These are phyloP conservation scores for Plecotus auritus DNA, from an alignment of 2,113 vertebrate species.

Conservation along the genomic window DNA sequence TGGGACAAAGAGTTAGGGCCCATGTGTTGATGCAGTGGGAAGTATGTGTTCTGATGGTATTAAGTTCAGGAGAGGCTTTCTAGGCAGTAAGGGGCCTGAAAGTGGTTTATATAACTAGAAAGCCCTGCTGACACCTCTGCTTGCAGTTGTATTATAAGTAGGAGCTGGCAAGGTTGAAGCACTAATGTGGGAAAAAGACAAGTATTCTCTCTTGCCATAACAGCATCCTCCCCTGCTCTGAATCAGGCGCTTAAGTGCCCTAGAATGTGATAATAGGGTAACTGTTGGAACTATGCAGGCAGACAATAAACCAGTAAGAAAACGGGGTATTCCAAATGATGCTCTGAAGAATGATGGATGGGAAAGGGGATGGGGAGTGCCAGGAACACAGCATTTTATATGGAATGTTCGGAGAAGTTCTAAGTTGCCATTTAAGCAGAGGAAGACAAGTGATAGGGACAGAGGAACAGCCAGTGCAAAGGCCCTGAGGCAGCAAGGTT, in stretches of 20 bases:
- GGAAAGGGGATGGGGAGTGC: neutral
- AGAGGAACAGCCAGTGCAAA: neutral
- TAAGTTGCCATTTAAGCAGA: neutral
- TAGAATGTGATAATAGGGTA: neutral
- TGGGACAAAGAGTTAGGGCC: neutral
- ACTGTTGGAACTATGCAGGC: neutral
- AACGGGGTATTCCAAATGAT: neutral
- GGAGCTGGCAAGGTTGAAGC: neutral
- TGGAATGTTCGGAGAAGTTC: neutral
- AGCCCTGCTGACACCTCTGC: neutral
- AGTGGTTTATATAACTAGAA: neutral
- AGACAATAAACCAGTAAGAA: neutral
- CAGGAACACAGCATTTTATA: neutral
- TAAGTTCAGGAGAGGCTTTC: constrained; percentile 1
- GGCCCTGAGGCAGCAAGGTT: neutral
- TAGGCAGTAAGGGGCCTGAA: neutral
- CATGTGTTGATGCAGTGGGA: neutral
- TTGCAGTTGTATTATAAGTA: neutral
- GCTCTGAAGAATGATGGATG: neutral
- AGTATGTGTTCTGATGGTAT: neutral
- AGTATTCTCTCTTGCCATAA: neutral
- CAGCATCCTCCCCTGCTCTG: neutral
- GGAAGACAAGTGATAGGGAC: neutral
- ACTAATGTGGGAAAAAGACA: neutral
- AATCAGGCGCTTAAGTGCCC: neutral